A percentile compares a stretch with the other conserved stretches of the same genome.
These are phyloP conservation scores for Xanthostigma xanthostigma DNA, from an alignment of 2,888 invertebrate genomes.

Conservation along the genomic window DNA sequence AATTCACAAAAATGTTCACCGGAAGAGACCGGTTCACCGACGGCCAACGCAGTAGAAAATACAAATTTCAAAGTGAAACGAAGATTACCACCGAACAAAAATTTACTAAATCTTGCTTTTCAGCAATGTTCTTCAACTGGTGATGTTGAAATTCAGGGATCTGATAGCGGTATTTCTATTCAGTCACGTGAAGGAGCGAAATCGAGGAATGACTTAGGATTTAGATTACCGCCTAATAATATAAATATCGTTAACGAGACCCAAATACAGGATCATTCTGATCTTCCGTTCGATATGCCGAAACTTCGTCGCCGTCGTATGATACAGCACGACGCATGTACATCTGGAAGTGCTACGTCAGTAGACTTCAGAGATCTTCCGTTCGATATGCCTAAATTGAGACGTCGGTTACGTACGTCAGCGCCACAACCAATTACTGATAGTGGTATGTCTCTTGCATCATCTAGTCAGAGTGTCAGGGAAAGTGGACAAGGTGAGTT, in stretches of 20 bases:
- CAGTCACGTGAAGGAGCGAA: slow-evolving; percentile 55
- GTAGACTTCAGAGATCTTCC: slow-evolving; percentile 71
- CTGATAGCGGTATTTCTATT: slow-evolving; percentile 78
- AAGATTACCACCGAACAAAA: slow-evolving; percentile 60
- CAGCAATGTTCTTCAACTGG: slow-evolving; percentile 42
- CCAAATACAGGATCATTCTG: slow-evolving; percentile 49
- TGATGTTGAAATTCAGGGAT: slow-evolving; percentile 67
- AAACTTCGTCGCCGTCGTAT: slow-evolving; percentile 58
- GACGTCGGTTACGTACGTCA: slow-evolving; percentile 54
- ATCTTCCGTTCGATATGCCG: slow-evolving; percentile 83
- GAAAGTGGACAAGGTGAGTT: slow-evolving; percentile 49
- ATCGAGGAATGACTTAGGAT: slow-evolving; percentile 3
- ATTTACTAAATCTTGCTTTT: slow-evolving; percentile 46
- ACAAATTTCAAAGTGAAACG: slow-evolving; percentile 42
- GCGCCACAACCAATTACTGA: slow-evolving; percentile 46
- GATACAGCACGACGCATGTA: slow-evolving; percentile 51
- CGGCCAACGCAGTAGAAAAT: slow-evolving; percentile 21
- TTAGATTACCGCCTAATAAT: slow-evolving; percentile 20
- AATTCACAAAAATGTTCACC: slow-evolving; percentile 66
- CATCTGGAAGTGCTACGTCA: slow-evolving; percentile 54
- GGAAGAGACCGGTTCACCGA: slow-evolving; percentile 39
- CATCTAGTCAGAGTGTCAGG: slow-evolving; percentile 66
- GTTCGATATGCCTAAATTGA: slow-evolving; percentile 82
- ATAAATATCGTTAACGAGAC: slow-evolving; percentile 27
- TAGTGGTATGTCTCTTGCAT: slow-evolving; percentile 62